Base-by-base conservation (phyloP, 2,113 vertebrate genomes). In the Leptobrachium ailaonicum region DNA sequence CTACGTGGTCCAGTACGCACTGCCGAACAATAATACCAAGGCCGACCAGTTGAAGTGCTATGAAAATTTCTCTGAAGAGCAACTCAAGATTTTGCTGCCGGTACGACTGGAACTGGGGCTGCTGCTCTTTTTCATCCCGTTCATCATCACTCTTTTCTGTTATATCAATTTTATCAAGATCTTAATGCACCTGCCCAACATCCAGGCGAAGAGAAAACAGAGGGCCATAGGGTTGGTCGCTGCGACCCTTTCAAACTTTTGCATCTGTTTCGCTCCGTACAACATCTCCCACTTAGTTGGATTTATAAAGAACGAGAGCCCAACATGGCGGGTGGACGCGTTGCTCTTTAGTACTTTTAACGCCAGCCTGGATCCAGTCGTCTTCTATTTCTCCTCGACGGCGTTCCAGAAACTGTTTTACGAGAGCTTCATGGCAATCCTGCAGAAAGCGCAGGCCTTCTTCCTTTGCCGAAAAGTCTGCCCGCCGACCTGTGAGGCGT, bases 281-380 rank as follows among this genome's bases (percentile, higher is more conserved):
- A 97, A 97, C 2, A 9, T 96, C 44, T 96, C 95, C 0, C 96
- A 97, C 53, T 83, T 96, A n/a, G 88, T 96, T 66, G 96, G 96
- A 0, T 94, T 84, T 41, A 41, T 90, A 53, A 82, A 47, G 0
- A 60, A 73, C 6, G 0, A 43, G 2, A 95, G 88, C 79, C 95
- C 95, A 0, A 0, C 0, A 0, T 97, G 96, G 96, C 85, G 96
- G 42, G 85, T 88, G 50, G 83, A 89, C 6, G 93, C 94, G 0
- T 87, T 97, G 83, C 87, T 96, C 0, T 86, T 91, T 77, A 95
- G 95, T 80, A 94, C 94, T 8, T 95, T 97, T 72, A 97, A 97
- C 0, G 91, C 95, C 44, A 92, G 92, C 41, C 85, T 97, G 32
- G 96, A 97, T 81, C 96, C 96, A 0, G 58, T 97, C 2, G 94